These are phyloP conservation scores for Heliconius charithonia DNA, from an alignment of 2,888 invertebrate species.

Conservation along the genomic window DNA sequence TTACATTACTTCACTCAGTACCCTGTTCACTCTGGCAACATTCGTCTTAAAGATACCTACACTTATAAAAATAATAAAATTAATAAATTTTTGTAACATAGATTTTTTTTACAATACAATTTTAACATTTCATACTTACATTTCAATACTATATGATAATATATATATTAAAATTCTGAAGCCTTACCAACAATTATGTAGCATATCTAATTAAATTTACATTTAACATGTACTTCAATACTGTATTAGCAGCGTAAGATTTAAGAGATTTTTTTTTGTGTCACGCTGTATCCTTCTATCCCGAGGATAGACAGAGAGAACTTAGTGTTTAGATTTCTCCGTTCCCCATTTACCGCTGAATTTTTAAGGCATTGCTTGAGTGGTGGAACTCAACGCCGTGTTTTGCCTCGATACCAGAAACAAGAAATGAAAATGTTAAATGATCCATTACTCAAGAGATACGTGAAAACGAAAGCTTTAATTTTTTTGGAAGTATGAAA, in stretches of 20 bases:
- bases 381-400: too few relatives aligned
- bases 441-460: too few relatives aligned
- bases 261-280: too few relatives aligned
- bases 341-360: too few relatives aligned
- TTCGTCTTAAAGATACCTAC: constrained; percentile 38
- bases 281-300: too few relatives aligned
- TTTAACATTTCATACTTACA: background rate
- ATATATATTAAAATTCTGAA: background rate
- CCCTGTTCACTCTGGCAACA: constrained; percentile 45
- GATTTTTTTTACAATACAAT: background rate
- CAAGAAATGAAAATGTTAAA: too few relatives aligned
- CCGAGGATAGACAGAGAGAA: too few relatives aligned
- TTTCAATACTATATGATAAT: background rate
- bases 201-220: too few relatives aligned
- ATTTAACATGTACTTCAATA: background rate
- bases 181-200: background rate
- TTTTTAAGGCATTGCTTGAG: too few relatives aligned
- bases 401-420: too few relatives aligned
- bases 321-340: too few relatives aligned
- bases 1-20: constrained; percentile 35
- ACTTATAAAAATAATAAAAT: background rate
- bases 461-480: background rate
- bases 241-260: background rate
- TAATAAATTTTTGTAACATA: background rate
- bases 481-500: background rate